phyloP scores from a whole-genome alignment of 2,888 invertebrate species.

The Acrobasis repandana region DNA sequence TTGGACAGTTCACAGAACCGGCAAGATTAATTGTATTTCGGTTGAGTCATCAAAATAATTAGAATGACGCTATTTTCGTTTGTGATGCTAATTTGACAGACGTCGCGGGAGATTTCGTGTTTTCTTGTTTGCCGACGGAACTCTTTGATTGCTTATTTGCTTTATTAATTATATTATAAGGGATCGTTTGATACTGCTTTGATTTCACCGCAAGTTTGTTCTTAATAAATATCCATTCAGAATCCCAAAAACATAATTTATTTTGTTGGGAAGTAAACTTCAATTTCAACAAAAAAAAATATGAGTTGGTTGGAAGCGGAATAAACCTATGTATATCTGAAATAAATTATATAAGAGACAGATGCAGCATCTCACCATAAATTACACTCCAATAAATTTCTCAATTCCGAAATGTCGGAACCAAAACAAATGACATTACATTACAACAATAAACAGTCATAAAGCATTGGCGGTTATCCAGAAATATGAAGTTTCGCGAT shows the following conservation, averaged over 20 bases:
- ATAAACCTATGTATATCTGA: background rate
- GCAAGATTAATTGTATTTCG: slow-evolving; percentile 83
- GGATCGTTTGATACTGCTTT: slow-evolving; percentile 14
- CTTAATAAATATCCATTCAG: too few relatives aligned
- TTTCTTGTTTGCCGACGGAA: slow-evolving; percentile 66
- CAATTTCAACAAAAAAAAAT: background rate
- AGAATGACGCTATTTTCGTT: slow-evolving; percentile 83
- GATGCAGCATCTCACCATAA: background rate
- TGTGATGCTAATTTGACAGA: slow-evolving; percentile 82
- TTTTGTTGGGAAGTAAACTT: too few relatives aligned
- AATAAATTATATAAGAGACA: background rate
- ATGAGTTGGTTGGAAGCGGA: background rate
- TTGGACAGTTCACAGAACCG: slow-evolving; percentile 81
- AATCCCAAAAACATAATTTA: too few relatives aligned
- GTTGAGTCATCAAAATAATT: slow-evolving; percentile 83
- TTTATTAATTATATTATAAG: slow-evolving; percentile 54
- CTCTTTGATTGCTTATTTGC: slow-evolving; percentile 74
- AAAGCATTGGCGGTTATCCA: slow-evolving; percentile 71
- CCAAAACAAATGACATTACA: slow-evolving; percentile 50
- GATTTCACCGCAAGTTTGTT: background rate
- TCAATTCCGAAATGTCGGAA: slow-evolving; percentile 36
- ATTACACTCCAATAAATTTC: slow-evolving; percentile 4
- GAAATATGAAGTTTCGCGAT: slow-evolving; percentile 55
- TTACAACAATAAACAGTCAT: slow-evolving; percentile 60
- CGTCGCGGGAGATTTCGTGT: slow-evolving; percentile 80